Percentiles rank a stretch among this genome's conserved stretches.
phyloP scores from a whole-genome alignment of 2,888 invertebrate species.

The Deilephila porcellus region DNA sequence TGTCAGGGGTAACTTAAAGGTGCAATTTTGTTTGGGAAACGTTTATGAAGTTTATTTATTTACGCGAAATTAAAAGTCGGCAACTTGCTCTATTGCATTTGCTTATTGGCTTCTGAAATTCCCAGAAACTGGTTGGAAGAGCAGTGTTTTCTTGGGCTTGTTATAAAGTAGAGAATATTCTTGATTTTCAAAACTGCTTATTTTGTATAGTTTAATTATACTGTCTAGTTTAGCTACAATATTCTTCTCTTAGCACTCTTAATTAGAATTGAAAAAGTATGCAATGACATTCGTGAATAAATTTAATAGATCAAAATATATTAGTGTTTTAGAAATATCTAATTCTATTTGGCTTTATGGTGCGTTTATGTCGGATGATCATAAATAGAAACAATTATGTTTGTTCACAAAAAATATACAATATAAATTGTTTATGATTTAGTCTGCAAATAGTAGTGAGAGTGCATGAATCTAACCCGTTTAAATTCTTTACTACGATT shows the following conservation, averaged over 20 bases:
- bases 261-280: background rate
- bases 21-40: constrained; percentile 18
- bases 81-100: constrained; percentile 22
- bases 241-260: background rate
- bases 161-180: background rate
- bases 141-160: background rate
- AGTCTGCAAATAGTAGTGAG: no score
- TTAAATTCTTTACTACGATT: no score
- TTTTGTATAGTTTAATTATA: background rate
- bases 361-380: no score
- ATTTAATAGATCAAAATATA: no score
- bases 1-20: background rate
- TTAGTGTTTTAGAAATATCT: no score
- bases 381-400: no score
- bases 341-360: no score
- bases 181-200: background rate
- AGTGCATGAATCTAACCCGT: no score
- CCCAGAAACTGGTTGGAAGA: background rate
- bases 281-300: no score
- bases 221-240: background rate
- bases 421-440: no score
- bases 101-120: constrained; percentile 7
- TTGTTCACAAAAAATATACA: no score
- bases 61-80: background rate
- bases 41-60: constrained; percentile 22